phyloP scores from a whole-genome alignment of 2,113 vertebrate genomes.

The Phrynosoma blainvillii region DNA sequence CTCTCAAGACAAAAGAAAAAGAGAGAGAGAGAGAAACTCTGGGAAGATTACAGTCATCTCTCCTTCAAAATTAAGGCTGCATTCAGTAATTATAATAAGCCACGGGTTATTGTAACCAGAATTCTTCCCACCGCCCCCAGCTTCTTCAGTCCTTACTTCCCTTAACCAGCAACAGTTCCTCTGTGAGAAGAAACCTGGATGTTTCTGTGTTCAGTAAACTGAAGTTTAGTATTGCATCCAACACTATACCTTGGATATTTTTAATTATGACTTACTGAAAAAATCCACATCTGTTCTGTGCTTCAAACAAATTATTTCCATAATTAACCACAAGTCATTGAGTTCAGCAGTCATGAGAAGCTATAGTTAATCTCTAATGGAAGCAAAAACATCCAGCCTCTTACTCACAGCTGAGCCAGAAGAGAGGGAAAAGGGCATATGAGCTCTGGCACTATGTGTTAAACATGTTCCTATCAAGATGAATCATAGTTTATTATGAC shows the following conservation, averaged over 20 bases:
- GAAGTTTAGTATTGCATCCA: not conserved
- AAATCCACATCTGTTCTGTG: not conserved
- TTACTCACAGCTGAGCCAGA: not conserved
- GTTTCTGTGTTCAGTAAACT: not conserved
- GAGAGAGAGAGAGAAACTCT: not conserved
- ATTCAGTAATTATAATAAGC: not conserved
- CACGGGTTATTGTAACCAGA: not conserved
- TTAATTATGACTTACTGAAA: not conserved
- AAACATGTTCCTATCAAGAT: no score
- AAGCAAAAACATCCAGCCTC: not conserved
- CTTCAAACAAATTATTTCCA: not conserved
- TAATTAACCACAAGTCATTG: not conserved
- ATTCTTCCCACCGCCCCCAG: not conserved
- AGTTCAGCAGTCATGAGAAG: not conserved
- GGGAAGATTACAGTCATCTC: not conserved
- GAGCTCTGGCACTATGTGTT: not conserved
- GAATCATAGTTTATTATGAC: not conserved
- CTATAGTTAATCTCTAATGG: not conserved
- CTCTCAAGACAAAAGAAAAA: not conserved
- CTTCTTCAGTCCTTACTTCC: not conserved
- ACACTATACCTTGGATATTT: not conserved
- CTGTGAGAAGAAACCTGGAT: not conserved
- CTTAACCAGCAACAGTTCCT: not conserved
- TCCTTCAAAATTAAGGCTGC: not conserved
- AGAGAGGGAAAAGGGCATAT: not conserved